Percentiles rank a stretch among this genome's conserved stretches.
These are phyloP conservation scores for Elachura formosa DNA, from an alignment of 2,113 vertebrate species.

Conservation along the genomic window DNA sequence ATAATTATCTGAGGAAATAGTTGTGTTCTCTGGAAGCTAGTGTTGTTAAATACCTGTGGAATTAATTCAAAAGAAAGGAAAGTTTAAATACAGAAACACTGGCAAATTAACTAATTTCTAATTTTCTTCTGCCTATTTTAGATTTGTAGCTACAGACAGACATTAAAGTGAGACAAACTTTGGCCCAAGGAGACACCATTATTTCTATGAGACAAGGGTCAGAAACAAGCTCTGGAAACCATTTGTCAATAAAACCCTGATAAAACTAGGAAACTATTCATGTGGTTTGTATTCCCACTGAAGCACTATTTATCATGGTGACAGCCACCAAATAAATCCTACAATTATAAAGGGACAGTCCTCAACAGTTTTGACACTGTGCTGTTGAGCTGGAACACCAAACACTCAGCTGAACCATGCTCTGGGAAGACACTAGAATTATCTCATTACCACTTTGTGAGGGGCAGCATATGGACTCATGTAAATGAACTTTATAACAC, in stretches of 20 bases:
- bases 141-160: slow-evolving; percentile 10
- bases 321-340: slow-evolving; percentile 6
- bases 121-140: slow-evolving; percentile 21
- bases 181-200: neutral
- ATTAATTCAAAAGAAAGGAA: slow-evolving; percentile 32
- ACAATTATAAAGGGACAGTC: neutral
- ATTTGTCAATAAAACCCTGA: slow-evolving; percentile 7
- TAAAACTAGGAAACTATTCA: slow-evolving; percentile 39
- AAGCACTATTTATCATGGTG: neutral
- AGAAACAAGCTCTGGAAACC: slow-evolving; percentile 25
- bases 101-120: slow-evolving; percentile 14
- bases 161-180: neutral
- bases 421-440: neutral
- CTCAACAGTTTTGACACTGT: neutral
- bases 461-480: neutral
- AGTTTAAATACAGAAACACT: slow-evolving; percentile 18
- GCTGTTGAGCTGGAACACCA: neutral
- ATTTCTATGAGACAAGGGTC: neutral
- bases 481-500: neutral
- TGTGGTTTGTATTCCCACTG: slow-evolving; percentile 15
- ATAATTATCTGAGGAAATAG: slow-evolving; percentile 29
- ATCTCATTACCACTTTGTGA: neutral
- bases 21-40: slow-evolving; percentile 12
- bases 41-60: slow-evolving; percentile 15
- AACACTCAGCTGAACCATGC: neutral